Percentiles rank a stretch among this genome's conserved stretches.
Evolutionary conservation across 1,140 invertebrate genomes (phyloP).

Genomic region (Oedothorax gibbosus): DNA sequence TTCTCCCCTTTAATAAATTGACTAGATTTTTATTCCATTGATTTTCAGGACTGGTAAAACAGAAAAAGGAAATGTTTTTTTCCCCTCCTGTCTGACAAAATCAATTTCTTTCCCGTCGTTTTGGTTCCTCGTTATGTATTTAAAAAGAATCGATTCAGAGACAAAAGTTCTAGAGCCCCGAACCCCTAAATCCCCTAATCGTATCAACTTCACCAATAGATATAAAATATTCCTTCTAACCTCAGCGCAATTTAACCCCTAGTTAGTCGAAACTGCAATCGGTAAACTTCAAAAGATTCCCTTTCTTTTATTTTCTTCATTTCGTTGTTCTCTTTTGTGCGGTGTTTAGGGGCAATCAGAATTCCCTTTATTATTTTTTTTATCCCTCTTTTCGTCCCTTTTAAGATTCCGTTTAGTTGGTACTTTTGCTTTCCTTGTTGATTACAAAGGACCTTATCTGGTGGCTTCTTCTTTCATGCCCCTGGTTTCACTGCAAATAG

Average conservation of each 20-base stretch:
- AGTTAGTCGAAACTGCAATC: conserved; percentile 42
- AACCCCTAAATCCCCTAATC: conserved; percentile 2
- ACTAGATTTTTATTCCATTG: no score
- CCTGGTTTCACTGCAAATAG: conserved; percentile 34
- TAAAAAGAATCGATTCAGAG: conserved; percentile 22
- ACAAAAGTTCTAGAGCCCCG: neutral
- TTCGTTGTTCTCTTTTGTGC: conserved; percentile 54
- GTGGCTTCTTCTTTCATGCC: conserved; percentile 1
- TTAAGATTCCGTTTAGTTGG: conserved; percentile 4
- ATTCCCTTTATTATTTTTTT: neutral
- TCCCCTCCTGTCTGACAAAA: no score
- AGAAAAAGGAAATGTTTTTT: no score
- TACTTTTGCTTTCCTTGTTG: conserved; percentile 51
- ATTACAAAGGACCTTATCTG: conserved; percentile 55
- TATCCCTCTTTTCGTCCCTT: conserved; percentile 1
- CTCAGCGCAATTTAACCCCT: conserved; percentile 50
- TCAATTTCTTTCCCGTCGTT: neutral
- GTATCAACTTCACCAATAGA: conserved; percentile 29
- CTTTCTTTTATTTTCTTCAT: conserved; percentile 17
- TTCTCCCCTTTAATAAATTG: no score
- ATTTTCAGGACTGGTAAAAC: no score
- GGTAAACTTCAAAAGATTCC: conserved; percentile 43
- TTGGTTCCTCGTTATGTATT: conserved; percentile 36
- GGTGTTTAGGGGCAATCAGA: conserved; percentile 58
- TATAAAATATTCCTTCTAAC: conserved; percentile 51